Evolutionary conservation across 1,140 invertebrate genomes (phyloP).

Genomic region (Sycophila sp.): DNA sequence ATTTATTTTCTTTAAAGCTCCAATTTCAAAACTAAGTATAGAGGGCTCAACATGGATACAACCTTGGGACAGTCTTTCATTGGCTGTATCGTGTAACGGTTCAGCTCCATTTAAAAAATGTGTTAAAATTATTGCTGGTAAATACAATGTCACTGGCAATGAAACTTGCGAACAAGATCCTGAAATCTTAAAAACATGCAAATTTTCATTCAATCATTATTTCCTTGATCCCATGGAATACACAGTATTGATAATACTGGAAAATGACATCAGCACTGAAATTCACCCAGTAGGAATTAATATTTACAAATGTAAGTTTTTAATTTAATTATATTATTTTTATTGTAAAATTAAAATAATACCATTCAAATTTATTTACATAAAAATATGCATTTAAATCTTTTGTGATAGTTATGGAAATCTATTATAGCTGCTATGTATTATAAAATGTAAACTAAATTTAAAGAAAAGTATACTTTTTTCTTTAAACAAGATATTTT

Average conservation of each 20-base stretch:
- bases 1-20: slow-evolving; percentile 68
- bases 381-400: no score
- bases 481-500: no score
- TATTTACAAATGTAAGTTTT: slow-evolving; percentile 79
- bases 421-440: no score
- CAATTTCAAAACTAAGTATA: slow-evolving; percentile 73
- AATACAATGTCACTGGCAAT: slow-evolving; percentile 82
- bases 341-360: background rate
- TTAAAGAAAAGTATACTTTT: no score
- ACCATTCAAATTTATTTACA: no score
- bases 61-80: slow-evolving; percentile 77
- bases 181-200: slow-evolving; percentile 64
- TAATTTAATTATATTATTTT: slow-evolving; percentile 16
- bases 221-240: slow-evolving; percentile 74
- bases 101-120: slow-evolving; percentile 77
- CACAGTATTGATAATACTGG: slow-evolving; percentile 78
- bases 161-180: slow-evolving; percentile 71
- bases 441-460: no score
- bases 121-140: slow-evolving; percentile 70
- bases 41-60: slow-evolving; percentile 82
- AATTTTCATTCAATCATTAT: slow-evolving; percentile 74
- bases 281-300: slow-evolving; percentile 78
- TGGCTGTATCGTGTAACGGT: slow-evolving; percentile 78
- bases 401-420: no score
- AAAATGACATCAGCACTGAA: slow-evolving; percentile 76